Conservation (phyloP, 2,113 vertebrate genomes). For the Phyllopteryx taeniolatus region DNA sequence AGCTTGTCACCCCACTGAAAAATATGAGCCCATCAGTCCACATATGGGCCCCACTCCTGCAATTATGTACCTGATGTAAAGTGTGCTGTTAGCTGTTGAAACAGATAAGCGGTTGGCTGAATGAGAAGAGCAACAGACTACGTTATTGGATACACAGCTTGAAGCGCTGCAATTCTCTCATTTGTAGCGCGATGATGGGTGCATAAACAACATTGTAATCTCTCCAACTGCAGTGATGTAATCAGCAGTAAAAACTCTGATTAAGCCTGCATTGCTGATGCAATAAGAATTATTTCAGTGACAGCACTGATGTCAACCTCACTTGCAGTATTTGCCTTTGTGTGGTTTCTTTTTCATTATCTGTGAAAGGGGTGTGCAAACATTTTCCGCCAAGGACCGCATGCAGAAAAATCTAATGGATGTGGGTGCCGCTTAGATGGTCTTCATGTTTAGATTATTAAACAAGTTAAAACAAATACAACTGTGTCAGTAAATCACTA, state of each 20-base stretch:
- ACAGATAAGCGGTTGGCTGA: constrained; percentile 53
- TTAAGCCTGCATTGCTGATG: constrained; percentile 31
- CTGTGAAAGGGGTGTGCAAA: not conserved
- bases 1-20: constrained; percentile 36
- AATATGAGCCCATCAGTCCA: constrained; percentile 47
- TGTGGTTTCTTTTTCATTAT: not conserved
- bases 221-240: constrained; percentile 61
- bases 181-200: constrained; percentile 51
- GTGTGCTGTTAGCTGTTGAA: constrained; percentile 51
- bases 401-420: not conserved
- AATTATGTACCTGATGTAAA: constrained; percentile 47
- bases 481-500: too few species aligned
- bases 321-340: not conserved
- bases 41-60: constrained; percentile 37
- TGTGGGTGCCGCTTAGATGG: not conserved
- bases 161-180: constrained; percentile 54
- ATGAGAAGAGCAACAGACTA: constrained; percentile 57
- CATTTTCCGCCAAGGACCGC: not conserved
- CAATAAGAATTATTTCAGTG: constrained; percentile 18
- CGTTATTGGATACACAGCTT: constrained; percentile 64
- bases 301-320: constrained; percentile 12
- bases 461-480: too few species aligned
- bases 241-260: constrained; percentile 61
- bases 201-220: constrained; percentile 61
- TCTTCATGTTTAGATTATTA: not conserved